These are phyloP conservation scores for Heliconius melpomene DNA, from an alignment of 1,140 invertebrate species.

Conservation along the genomic window DNA sequence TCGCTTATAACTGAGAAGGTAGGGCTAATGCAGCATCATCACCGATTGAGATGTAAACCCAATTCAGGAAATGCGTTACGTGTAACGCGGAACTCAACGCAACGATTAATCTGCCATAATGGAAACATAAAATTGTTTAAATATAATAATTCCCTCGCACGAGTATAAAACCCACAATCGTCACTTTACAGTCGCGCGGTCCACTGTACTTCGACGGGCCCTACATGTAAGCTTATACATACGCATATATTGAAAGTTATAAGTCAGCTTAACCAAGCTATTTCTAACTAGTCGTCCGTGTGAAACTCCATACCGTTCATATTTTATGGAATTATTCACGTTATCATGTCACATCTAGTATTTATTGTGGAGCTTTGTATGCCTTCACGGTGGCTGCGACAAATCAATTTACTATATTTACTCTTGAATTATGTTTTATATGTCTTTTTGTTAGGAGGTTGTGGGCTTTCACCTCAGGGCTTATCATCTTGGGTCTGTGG, in stretches of 20 bases:
- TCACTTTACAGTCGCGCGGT: no score
- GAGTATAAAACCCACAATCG: no score
- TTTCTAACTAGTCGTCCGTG: conserved; percentile 20
- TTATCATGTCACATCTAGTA: conserved; percentile 53
- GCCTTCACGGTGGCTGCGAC: conserved; percentile 41
- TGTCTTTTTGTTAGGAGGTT: not conserved
- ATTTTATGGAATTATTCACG: conserved; percentile 51
- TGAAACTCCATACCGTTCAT: conserved; percentile 51
- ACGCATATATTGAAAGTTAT: not conserved
- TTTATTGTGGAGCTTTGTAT: conserved; percentile 44
- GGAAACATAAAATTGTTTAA: no score
- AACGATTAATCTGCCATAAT: no score
- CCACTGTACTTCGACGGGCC: no score
- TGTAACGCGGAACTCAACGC: no score
- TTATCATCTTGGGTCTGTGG: not conserved
- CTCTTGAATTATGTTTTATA: conserved; percentile 22
- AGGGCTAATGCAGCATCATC: no score
- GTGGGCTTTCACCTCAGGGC: not conserved
- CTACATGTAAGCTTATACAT: not conserved
- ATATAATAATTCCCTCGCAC: no score
- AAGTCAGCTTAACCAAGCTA: conserved; percentile 18
- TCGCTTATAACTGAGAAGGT: no score
- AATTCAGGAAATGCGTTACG: no score
- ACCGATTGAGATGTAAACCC: no score
- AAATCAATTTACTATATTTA: conserved; percentile 44